These are phyloP conservation scores for Rosalia funebris DNA, from an alignment of 2,888 invertebrate genomes.

Conservation along the genomic window DNA sequence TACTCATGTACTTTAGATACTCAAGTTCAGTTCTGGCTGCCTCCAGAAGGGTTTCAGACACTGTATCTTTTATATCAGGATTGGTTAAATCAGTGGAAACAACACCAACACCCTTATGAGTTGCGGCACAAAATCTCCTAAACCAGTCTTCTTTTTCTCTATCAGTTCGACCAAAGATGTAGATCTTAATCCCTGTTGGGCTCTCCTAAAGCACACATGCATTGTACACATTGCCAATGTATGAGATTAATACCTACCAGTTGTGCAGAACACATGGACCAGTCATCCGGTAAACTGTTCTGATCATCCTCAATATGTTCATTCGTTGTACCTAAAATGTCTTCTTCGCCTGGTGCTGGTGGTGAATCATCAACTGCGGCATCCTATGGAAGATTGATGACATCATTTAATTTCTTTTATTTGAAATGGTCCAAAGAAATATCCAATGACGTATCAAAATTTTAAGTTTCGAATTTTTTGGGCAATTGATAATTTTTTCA, in stretches of 20 bases:
- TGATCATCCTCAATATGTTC: constrained; percentile 46
- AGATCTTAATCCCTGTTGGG: constrained; percentile 51
- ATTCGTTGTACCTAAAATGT: constrained; percentile 34
- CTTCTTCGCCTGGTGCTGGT: constrained; percentile 38
- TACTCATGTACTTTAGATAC: constrained; percentile 58
- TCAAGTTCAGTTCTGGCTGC: constrained; percentile 48
- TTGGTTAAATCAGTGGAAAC: constrained; percentile 21
- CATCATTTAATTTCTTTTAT: no score
- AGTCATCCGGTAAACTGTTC: constrained; percentile 46
- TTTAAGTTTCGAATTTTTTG: no score
- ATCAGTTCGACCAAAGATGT: constrained; percentile 79
- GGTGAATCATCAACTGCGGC: constrained; percentile 38
- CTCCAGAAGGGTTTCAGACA: constrained; percentile 27
- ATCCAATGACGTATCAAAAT: no score
- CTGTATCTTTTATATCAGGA: constrained; percentile 30
- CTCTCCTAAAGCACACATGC: constrained; percentile 41
- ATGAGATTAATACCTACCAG: constrained; percentile 41
- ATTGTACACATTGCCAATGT: background rate
- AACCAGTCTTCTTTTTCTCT: constrained; percentile 94
- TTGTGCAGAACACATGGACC: constrained; percentile 43
- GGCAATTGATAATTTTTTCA: no score
- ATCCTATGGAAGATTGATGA: constrained; percentile 40
- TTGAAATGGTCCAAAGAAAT: no score
- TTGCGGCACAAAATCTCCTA: constrained; percentile 55
- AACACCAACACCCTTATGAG: constrained; percentile 41